Evolutionary conservation across 2,888 invertebrate species (phyloP), one percentile per base, ranked within the genome.

Genomic region (Fissipunctia ypsillon): DNA sequence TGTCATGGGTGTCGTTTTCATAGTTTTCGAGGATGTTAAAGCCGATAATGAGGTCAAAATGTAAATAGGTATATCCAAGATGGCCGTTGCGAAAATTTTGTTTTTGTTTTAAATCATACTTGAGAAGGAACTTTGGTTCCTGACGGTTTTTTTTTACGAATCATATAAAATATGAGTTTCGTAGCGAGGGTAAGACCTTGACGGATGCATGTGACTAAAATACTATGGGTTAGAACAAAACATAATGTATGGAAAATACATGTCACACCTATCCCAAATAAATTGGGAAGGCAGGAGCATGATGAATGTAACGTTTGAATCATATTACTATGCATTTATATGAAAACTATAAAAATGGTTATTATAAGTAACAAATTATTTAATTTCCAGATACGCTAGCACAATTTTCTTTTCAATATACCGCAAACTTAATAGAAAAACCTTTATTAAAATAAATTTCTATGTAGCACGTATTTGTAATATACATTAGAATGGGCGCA

Each of bases 401-500:
- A 52, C 16, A 31, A 25, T 9, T 45, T 19, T 14, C 3, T n/a
- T 64, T 68, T 45, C 57, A 76, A 81, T 76, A 76, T 81, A 76
- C 38, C 9, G 19, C 54, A 38, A 57, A 68, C 2, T 10, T 22
- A 71, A 71, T 59, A 71, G 38, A 66, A 81, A 80, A 83, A 84
- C 43, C 67, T 81, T 79, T 81, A 75, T 74, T 81, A 70, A 72
- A 78, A 80, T 75, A 75, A 59, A 65, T 80, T 76, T 69, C 64
- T 63, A 69, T 59, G 66, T 78, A 54, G 65, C 84, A 86, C 80
- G 84, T 83, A 84, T 84, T 86, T 75, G 78, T 76, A 86, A 84
- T 80, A 83, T 82, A 83, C 76, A 85, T 80, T 85, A 84, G 80
- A 83, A 87, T 78, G 76, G 64, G 75, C 69, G 69, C 76, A 84